phyloP scores from a whole-genome alignment of 2,113 vertebrate species.

The Microcebus murinus region DNA sequence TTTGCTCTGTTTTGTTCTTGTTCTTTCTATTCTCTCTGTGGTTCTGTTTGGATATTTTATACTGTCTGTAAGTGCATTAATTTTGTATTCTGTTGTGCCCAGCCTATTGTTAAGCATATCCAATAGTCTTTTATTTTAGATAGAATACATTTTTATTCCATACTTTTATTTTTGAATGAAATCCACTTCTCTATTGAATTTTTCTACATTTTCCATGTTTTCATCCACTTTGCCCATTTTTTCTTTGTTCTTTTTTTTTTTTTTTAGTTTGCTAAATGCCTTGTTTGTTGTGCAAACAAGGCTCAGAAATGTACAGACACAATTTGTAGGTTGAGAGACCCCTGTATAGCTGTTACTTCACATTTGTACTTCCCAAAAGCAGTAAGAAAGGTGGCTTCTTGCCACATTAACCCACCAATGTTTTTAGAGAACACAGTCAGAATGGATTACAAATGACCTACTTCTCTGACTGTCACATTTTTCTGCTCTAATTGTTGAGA shows the following conservation, averaged over 20 bases:
- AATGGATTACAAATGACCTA: rapidly evolving
- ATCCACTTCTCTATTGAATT: background rate
- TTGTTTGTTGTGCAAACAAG: slow-evolving; percentile 20
- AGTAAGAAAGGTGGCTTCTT: no score
- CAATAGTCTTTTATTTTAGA: background rate
- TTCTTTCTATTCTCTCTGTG: background rate
- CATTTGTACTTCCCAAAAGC: no score
- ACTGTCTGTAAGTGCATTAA: background rate
- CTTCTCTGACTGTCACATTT: background rate
- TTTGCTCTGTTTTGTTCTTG: background rate
- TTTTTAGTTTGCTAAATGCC: background rate
- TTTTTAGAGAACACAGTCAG: background rate
- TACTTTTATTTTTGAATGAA: background rate
- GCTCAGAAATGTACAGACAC: background rate
- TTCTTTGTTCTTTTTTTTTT: background rate
- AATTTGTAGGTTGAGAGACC: background rate
- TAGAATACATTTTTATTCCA: background rate
- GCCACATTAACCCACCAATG: rapidly evolving
- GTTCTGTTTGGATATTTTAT: background rate
- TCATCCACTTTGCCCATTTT: background rate
- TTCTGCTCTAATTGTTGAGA: slow-evolving; percentile 88
- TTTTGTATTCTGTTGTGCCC: background rate
- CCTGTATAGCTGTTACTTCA: rapidly evolving
- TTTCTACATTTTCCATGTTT: background rate
- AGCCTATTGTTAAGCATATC: background rate